Evolutionary conservation across 2,888 invertebrate genomes (phyloP), one percentile per base, ranked within the genome.

Genomic region (Argyra leucocephala): DNA sequence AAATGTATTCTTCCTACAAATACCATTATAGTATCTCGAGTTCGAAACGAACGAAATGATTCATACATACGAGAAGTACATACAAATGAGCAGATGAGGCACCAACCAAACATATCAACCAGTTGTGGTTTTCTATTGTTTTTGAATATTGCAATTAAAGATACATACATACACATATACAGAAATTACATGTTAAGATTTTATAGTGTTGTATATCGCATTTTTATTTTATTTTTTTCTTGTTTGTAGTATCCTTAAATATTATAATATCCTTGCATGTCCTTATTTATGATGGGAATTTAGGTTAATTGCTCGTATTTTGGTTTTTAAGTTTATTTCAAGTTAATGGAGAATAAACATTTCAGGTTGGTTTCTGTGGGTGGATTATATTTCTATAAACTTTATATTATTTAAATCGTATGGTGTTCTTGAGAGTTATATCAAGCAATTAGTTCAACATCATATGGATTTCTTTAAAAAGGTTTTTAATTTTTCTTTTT

Each of bases 231-330:
- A 4, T 31, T 31, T 6, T 31, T 31, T 31, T 31, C 12, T 6
- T 31, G 12, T 31, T 10, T 12, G 31, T 31, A 31, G 12, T 31
- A 31, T n/a, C n/a, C 26, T 6, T 26, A 26, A 4, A 26, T 31
- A 31, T 6, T 12, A 48, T 15, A 9, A 48, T 48, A 48, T 48
- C 48, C 48, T 48, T 48, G n/a, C 48, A 48, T 48, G 18, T 48
- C 48, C 48, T 48, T 48, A 48, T 48, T 48, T 48, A 48, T 48
- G 18, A 48, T 48, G 48, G 15, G 18, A 48, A 48, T 48, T 48
- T 48, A n/a, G 48, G 48, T 48, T 48, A 48, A 48, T 48, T 48
- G 48, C 48, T 48, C 15, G 48, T 48, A 48, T 48, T 48, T 48
- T 48, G 48, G 48, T 48, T 48, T 48, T 48, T 48, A 12, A 12